phyloP scores from a whole-genome alignment of 2,888 invertebrate species.

The Opisthograptis luteolata region DNA sequence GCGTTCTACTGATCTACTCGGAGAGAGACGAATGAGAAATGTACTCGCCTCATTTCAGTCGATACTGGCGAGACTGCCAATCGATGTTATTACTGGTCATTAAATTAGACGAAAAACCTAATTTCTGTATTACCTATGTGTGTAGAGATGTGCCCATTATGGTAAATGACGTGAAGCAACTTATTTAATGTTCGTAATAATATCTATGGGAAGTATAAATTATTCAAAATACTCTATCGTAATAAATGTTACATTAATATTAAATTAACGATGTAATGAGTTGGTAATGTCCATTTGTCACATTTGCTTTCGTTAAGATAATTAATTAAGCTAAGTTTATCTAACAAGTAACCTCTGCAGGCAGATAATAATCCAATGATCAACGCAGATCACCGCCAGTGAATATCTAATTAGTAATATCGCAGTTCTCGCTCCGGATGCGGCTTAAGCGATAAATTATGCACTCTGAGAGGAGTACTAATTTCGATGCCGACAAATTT shows the following conservation, averaged over 20 bases:
- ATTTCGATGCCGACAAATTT: conserved; percentile 84
- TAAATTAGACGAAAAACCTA: conserved; percentile 27
- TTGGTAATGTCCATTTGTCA: neutral
- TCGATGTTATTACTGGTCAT: conserved; percentile 29
- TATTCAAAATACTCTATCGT: too few species aligned
- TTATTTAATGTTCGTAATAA: too few species aligned
- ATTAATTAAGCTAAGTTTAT: neutral
- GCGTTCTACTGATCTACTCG: conserved; percentile 11
- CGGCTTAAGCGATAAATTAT: conserved; percentile 79
- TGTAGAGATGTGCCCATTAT: too few species aligned
- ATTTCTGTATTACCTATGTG: conserved; percentile 4
- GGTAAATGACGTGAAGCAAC: too few species aligned
- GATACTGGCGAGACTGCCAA: conserved; percentile 41
- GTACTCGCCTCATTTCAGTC: conserved; percentile 43
- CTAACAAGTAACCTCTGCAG: conserved; percentile 2
- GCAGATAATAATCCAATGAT: conserved; percentile 47
- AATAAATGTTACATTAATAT: too few species aligned
- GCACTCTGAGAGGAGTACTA: conserved; percentile 77
- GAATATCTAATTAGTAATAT: conserved; percentile 75
- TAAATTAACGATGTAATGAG: neutral
- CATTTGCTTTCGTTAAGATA: conserved; percentile 10
- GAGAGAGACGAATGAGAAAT: conserved; percentile 35
- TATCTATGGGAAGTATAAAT: too few species aligned
- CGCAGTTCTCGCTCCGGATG: conserved; percentile 68
- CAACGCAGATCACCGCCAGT: conserved; percentile 56